Base-by-base conservation (phyloP, 2,888 invertebrate genomes). In the Tenthredo livida region DNA sequence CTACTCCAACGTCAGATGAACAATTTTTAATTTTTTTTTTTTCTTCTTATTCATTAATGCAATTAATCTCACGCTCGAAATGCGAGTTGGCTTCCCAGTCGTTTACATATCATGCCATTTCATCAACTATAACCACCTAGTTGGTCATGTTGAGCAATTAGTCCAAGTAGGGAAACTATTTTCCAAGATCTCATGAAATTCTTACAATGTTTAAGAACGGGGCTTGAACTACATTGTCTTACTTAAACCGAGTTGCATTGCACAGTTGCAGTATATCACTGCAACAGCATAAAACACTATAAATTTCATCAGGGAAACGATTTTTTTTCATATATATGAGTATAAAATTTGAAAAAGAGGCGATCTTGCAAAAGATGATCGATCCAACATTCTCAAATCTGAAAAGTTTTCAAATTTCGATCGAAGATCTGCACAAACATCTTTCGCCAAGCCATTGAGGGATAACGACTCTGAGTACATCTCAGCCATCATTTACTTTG, bases 31-130 rank as follows among this genome's bases (percentile, higher is more conserved):
- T 10, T 17, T 21, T 61, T 73, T 12, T 17, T 12, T 2, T 10
- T 17, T 21, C 25, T 73, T 12, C 9, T 12, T 2, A 77, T 15
- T 50, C 17, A 50, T 29, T 77, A 17, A 15, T 15, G n/a, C 33
- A 25, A 54, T 77, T 54, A 33, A 15, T 77, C 50, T 50, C 50
- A 77, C 77, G 77, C 77, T 77, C 47, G 54, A 77, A 77, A 40
- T 37, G 54, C 77, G 5, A 29, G 12, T 29, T 67, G 77, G 21
- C 40, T 80, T 80, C 80, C 80, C 12, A 50, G 29, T 80, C 58
- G 37, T 80, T 80, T 40, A 37, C 80, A 80, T 80, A 80, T 80
- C 58, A 40, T 80, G 21, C 37, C 61, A 43, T 61, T 80, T 80
- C 6, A 80, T 80, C 58, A 61, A 80, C 25, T n/a, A 21, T 61